Conservation (phyloP, 2,888 invertebrate genomes). For the Heliconius ethilla region DNA sequence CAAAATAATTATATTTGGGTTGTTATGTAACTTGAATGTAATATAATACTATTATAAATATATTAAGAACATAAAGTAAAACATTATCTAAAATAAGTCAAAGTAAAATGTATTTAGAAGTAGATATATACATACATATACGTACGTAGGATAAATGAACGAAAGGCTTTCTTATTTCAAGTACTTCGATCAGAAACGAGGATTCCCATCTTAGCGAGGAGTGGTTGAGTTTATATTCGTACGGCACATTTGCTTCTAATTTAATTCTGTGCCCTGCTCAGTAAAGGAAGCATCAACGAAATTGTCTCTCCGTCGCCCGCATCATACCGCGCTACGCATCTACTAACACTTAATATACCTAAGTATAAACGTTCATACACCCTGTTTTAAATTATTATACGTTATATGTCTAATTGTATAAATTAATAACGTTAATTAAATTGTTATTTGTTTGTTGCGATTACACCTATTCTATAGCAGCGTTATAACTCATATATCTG, state of each 20-base stretch:
- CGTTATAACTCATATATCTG: neutral
- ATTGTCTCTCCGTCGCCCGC: slow-evolving; percentile 28
- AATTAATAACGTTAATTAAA: neutral
- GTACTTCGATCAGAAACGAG: slow-evolving; percentile 37
- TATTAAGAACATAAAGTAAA: neutral
- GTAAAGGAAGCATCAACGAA: slow-evolving; percentile 72
- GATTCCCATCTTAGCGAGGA: slow-evolving; percentile 46
- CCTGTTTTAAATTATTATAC: neutral
- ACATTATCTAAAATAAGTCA: neutral
- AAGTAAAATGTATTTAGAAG: neutral
- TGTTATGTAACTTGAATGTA: neutral
- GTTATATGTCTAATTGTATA: neutral
- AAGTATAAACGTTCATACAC: neutral
- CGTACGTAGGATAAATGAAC: slow-evolving; percentile 9
- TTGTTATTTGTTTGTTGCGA: neutral
- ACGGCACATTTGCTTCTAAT: slow-evolving; percentile 80
- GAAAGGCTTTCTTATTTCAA: slow-evolving; percentile 32
- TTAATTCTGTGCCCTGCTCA: slow-evolving; percentile 76
- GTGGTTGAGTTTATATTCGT: slow-evolving; percentile 55
- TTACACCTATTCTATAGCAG: neutral
- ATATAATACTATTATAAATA: neutral
- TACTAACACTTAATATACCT: slow-evolving; percentile 8
- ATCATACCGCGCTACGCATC: slow-evolving; percentile 7
- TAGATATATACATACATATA: neutral
- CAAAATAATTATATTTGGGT: neutral